Evolutionary conservation across 2,888 invertebrate species (phyloP), one percentile per base, ranked within the genome.

Genomic region (Caenorhabditis sp.): DNA sequence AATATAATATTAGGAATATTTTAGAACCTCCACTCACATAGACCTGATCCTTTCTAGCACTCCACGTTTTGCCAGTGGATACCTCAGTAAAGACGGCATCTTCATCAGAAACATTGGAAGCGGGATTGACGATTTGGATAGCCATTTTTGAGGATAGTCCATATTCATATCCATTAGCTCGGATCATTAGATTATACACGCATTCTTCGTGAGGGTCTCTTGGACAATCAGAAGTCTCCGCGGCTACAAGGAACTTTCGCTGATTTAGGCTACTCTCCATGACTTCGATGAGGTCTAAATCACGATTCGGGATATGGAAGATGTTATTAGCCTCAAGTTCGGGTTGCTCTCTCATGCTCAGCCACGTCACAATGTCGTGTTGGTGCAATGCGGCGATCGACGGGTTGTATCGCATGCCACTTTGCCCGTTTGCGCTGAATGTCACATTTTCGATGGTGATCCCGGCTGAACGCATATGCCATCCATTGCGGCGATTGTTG

Each of bases 401-500:
- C 3, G 97, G 95, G 89, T 97, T 93, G 87, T 97, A 97, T 63
- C 93, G 92, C 77, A 99, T 93, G 0, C 97, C 99, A 50, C 95
- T 93, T 65, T 92, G 90, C 43, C 91, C 91, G 88, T 97, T 97
- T 77, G 93, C 92, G 87, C 64, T 64, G 2, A 86, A 78, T 1
- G 74, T 76, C 23, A 93, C 93, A 70, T 93, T 93, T 84, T 87
- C 84, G 4, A 90, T 82, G 7, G 88, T 85, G 27, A 90, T 83
- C 27, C 88, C 88, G n/a, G 82, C 82, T 4, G 85, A 88, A 52
- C 86, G 64, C 0, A 87, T 59, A 17, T 78, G 68, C 90, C 88
- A 95, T 94, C 85, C 95, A 93, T 71, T 95, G 92, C 87, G 59
- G 14, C 88, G 71, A 61, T 88, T 88, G 58, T 76, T 77, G n/a